Evolutionary conservation across 2,113 vertebrate species (phyloP).

Genomic region (Ammospiza nelsoni): DNA sequence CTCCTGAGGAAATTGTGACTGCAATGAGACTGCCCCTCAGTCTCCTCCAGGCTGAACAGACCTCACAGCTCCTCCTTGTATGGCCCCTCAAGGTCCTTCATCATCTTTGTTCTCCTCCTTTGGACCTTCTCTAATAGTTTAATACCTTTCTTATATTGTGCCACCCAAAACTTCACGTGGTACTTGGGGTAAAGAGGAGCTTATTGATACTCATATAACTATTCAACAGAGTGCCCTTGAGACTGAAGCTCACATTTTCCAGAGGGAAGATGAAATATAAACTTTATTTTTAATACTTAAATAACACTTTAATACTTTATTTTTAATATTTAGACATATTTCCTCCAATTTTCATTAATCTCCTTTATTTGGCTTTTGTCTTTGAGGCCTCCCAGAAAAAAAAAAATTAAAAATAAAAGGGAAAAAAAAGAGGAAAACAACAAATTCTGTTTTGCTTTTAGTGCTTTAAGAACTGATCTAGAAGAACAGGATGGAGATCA

Average conservation of each 20-base stretch:
- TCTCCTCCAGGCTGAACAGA: background rate
- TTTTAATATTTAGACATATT: background rate
- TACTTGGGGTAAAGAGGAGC: background rate
- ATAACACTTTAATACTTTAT: no score
- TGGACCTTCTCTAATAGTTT: background rate
- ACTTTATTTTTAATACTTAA: background rate
- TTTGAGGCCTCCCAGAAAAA: background rate
- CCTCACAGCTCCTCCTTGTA: background rate
- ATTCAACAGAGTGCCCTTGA: background rate
- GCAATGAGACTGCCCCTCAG: background rate
- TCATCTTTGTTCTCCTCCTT: fast-evolving
- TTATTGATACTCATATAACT: background rate
- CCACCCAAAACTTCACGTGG: background rate
- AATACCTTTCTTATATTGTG: background rate
- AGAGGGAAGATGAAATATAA: background rate
- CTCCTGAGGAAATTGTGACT: fast-evolving
- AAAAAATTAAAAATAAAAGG: no score
- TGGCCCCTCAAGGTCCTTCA: background rate
- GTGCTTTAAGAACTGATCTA: background rate
- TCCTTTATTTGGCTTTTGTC: background rate
- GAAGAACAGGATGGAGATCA: background rate
- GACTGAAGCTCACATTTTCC: background rate
- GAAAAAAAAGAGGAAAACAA: fast-evolving
- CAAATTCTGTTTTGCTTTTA: background rate
- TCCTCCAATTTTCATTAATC: background rate